phyloP scores from a whole-genome alignment of 2,797 vertebrate genomes.

The Bufotes viridis region DNA sequence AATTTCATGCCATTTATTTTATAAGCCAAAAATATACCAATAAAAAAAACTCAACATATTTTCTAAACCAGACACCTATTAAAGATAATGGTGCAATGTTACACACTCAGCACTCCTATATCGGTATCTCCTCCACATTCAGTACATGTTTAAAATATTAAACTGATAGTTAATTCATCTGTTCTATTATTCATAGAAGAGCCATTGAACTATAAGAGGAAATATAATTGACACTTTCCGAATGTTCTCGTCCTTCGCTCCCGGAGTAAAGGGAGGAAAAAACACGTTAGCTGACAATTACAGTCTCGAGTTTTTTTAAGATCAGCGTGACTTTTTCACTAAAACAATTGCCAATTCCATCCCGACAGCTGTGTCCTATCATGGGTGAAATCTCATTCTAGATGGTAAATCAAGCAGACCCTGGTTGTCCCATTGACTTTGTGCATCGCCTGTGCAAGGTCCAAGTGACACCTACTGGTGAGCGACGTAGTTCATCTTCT shows the following conservation, averaged over 20 bases:
- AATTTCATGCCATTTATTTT: too few species aligned
- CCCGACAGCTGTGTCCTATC: constrained; percentile 42
- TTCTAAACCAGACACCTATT: too few species aligned
- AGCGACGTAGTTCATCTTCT: background rate
- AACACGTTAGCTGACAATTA: constrained; percentile 30
- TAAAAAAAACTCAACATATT: too few species aligned
- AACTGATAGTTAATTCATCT: background rate
- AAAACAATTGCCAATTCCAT: constrained; percentile 46
- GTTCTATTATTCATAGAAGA: constrained; percentile 6
- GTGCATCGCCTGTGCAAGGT: constrained; percentile 5
- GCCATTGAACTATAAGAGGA: background rate
- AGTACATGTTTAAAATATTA: background rate
- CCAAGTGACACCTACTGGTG: constrained; percentile 47
- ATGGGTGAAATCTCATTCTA: constrained; percentile 53
- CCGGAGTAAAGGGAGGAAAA: background rate
- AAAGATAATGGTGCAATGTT: background rate
- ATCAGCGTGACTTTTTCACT: constrained; percentile 18
- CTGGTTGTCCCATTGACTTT: constrained; percentile 36
- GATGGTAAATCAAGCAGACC: constrained; percentile 46
- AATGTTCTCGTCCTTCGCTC: constrained; percentile 17
- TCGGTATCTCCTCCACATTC: background rate
- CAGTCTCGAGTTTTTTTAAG: constrained; percentile 16
- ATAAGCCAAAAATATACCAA: too few species aligned
- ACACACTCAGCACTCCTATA: background rate
- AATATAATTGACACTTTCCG: background rate